Percentiles rank a stretch among this genome's conserved stretches.
These are phyloP conservation scores for Erebia ligea DNA, from an alignment of 2,888 invertebrate species.

Conservation along the genomic window DNA sequence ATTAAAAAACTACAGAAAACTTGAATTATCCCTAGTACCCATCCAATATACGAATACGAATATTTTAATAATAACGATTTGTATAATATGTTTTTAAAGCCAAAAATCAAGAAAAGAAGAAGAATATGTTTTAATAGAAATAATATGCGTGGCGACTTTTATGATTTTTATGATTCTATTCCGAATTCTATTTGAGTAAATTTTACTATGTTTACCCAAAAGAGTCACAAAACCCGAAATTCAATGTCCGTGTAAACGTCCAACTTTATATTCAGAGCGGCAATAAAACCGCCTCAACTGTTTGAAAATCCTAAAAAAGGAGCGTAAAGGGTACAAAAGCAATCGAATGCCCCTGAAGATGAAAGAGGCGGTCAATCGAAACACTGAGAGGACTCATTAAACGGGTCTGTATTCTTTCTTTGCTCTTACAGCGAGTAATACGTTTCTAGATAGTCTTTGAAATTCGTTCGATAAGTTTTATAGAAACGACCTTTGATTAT, in stretches of 20 bases:
- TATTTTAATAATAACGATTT: no score
- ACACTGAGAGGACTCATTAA: constrained; percentile 75
- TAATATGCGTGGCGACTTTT: no score
- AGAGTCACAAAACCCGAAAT: constrained; percentile 21
- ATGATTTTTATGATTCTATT: no score
- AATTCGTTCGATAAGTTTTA: constrained; percentile 4
- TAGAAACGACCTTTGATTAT: background rate
- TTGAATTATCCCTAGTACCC: no score
- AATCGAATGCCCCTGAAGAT: constrained; percentile 67
- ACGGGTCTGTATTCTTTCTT: constrained; percentile 37
- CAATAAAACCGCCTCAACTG: constrained; percentile 45
- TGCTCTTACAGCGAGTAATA: constrained; percentile 20
- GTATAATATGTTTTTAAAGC: no score
- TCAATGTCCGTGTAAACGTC: constrained; percentile 46
- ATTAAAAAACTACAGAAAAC: no score
- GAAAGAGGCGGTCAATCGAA: constrained; percentile 75
- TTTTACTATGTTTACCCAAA: background rate
- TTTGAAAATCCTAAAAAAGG: constrained; percentile 62
- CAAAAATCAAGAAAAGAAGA: no score
- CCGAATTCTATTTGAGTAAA: no score
- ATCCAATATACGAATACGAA: no score
- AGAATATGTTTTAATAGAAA: no score
- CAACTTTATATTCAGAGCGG: constrained; percentile 56
- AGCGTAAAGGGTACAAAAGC: constrained; percentile 70
- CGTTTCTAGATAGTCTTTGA: constrained; percentile 10